phyloP scores from a whole-genome alignment of 2,888 invertebrate species.

The Oxytorus armatus region DNA sequence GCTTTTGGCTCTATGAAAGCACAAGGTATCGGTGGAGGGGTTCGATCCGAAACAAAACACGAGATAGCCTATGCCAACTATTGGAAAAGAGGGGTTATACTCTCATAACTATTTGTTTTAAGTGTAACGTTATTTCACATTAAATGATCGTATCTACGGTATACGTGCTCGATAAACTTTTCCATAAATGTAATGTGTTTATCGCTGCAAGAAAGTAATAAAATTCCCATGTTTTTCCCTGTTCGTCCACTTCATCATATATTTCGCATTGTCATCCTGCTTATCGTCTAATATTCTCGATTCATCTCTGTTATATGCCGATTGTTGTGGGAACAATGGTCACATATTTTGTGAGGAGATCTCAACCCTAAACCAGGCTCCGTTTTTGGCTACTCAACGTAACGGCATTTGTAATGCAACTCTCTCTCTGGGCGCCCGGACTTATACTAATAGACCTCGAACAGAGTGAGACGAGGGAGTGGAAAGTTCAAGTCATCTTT shows the following conservation, averaged over 20 bases:
- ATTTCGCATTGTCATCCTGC: slow-evolving; percentile 35
- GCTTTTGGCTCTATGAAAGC: slow-evolving; percentile 47
- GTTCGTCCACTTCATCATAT: slow-evolving; percentile 23
- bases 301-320: not conserved
- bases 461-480: slow-evolving; percentile 39
- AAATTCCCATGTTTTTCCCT: slow-evolving; percentile 2
- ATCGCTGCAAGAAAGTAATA: too few relatives aligned
- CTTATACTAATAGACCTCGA: slow-evolving; percentile 58
- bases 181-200: not conserved
- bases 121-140: slow-evolving; percentile 43
- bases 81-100: slow-evolving; percentile 38
- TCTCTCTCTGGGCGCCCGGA: not conserved
- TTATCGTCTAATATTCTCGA: slow-evolving; percentile 26
- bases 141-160: slow-evolving; percentile 2
- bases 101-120: slow-evolving; percentile 51
- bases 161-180: slow-evolving; percentile 6
- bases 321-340: slow-evolving; percentile 35
- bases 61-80: slow-evolving; percentile 39
- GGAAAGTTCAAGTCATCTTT: slow-evolving; percentile 67
- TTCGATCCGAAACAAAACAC: slow-evolving; percentile 65
- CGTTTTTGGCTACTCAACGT: slow-evolving; percentile 19
- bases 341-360: slow-evolving; percentile 7
- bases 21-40: slow-evolving; percentile 64
- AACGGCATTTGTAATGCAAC: slow-evolving; percentile 26
- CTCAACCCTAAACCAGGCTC: not conserved